These are phyloP conservation scores for Acrocephalus scirpaceus DNA, from an alignment of 2,797 vertebrate genomes.

Conservation along the genomic window DNA sequence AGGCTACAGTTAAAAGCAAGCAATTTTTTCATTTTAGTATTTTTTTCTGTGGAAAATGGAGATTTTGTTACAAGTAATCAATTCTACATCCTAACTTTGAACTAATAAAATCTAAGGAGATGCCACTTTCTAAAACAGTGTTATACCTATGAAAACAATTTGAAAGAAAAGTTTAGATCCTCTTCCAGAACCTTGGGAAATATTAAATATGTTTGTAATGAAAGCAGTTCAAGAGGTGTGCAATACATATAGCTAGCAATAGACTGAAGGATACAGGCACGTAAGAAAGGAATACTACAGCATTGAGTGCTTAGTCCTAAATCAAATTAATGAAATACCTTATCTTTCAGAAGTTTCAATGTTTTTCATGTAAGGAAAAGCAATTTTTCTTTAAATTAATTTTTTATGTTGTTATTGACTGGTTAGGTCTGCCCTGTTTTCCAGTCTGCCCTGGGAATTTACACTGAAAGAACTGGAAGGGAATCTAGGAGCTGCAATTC, in stretches of 20 bases:
- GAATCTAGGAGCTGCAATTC: background rate
- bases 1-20: background rate
- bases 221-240: background rate
- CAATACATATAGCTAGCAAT: background rate
- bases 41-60: background rate
- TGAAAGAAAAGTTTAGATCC: background rate
- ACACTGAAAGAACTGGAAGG: background rate
- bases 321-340: background rate
- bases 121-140: background rate
- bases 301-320: background rate
- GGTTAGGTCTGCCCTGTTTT: background rate
- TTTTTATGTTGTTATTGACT: background rate
- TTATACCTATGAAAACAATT: background rate
- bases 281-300: background rate
- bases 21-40: background rate
- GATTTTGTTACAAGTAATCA: background rate
- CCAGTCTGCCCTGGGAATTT: background rate
- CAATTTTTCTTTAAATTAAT: background rate
- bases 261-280: background rate
- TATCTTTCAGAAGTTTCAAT: background rate
- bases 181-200: background rate
- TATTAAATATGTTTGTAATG: background rate
- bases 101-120: background rate
- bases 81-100: background rate
- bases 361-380: background rate